Conservation (phyloP, 2,888 invertebrate species). For the Anoplius nigerrimus region DNA sequence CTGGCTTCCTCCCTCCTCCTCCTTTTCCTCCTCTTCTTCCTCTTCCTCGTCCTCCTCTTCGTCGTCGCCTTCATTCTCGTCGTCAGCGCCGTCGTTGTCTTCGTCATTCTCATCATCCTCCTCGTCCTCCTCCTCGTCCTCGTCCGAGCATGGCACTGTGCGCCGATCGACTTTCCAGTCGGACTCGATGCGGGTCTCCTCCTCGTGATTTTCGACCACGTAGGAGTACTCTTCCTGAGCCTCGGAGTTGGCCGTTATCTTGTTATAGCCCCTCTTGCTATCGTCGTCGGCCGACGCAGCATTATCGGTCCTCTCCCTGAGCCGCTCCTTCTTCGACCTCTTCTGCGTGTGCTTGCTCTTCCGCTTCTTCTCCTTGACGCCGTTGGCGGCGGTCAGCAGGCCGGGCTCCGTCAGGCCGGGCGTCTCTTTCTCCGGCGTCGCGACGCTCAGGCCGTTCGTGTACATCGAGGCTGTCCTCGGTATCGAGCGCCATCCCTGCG, state of each 20-base stretch:
- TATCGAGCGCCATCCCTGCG: conserved; percentile 88
- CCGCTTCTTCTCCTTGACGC: conserved; percentile 60
- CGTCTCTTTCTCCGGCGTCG: conserved; percentile 24
- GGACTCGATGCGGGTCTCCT: conserved; percentile 31
- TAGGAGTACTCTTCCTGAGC: conserved; percentile 34
- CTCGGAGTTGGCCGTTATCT: conserved; percentile 62
- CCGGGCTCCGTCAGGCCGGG: background rate
- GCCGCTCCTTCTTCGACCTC: conserved; percentile 31
- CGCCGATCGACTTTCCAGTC: conserved; percentile 53
- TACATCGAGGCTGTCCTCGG: conserved; percentile 82
- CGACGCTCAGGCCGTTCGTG: conserved; percentile 34
- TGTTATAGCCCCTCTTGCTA: conserved; percentile 45
- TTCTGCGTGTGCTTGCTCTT: conserved; percentile 50
- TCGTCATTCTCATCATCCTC: conserved; percentile 51
- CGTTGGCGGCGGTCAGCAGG: conserved; percentile 45
- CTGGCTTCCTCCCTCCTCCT: conserved; percentile 52
- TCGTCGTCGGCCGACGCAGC: no score
- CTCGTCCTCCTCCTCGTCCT: conserved; percentile 41
- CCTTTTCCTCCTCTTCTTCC: conserved; percentile 40
- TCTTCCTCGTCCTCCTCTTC: conserved; percentile 55
- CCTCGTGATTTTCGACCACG: conserved; percentile 35
- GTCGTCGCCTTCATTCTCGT: conserved; percentile 51
- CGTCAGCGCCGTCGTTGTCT: conserved; percentile 23
- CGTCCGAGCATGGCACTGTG: conserved; percentile 28
- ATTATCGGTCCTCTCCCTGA: no score